Percentiles rank a stretch among this genome's conserved stretches.
Evolutionary conservation across 2,113 vertebrate genomes (phyloP).

Genomic region (Odobenus rosmarus): DNA sequence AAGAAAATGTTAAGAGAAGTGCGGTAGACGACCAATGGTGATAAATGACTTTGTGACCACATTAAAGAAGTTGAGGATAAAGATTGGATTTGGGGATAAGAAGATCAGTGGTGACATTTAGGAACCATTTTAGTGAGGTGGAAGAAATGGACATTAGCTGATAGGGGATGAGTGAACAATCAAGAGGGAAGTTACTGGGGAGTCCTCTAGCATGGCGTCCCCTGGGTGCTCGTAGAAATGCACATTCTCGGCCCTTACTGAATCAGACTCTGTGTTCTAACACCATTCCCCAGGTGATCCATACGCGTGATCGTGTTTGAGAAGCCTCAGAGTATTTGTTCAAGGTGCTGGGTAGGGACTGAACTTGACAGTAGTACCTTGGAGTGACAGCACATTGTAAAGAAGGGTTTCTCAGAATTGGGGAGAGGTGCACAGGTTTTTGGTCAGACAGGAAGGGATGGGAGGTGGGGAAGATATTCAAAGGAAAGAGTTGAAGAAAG

Average conservation of each 20-base stretch:
- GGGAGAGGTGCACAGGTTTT: background rate
- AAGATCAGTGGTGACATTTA: background rate
- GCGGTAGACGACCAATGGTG: background rate
- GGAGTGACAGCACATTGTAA: background rate
- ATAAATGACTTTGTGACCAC: background rate
- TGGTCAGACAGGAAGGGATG: background rate
- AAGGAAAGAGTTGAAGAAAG: background rate
- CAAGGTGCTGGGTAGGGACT: background rate
- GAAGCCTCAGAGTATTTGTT: background rate
- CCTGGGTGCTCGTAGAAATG: background rate
- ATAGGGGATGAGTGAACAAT: too few species aligned
- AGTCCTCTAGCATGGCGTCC: too few species aligned
- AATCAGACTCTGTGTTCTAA: background rate
- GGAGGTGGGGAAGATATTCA: background rate
- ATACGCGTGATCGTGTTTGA: background rate
- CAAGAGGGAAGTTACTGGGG: background rate
- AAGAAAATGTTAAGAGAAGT: background rate
- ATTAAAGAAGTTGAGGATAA: background rate
- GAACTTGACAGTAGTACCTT: background rate
- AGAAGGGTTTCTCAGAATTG: background rate
- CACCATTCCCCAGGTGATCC: background rate
- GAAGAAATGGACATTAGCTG: background rate
- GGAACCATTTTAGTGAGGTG: background rate
- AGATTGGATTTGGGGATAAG: background rate
- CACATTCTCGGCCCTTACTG: background rate